Evolutionary conservation across 2,113 vertebrate genomes (phyloP), one percentile per base, ranked within the genome.

Genomic region (Fulica atra): DNA sequence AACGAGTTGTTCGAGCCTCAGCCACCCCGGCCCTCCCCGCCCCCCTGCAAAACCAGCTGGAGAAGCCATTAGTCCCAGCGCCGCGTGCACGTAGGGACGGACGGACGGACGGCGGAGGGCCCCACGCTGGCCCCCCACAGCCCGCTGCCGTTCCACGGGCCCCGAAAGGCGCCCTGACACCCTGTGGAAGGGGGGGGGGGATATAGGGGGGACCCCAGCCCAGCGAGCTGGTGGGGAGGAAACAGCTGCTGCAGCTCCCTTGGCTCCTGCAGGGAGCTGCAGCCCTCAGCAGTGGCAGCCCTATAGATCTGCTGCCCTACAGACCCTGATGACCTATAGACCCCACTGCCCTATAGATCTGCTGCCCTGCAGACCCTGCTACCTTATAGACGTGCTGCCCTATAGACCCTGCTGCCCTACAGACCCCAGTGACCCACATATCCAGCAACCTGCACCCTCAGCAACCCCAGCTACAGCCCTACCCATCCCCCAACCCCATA

Each of bases 41-140:
- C 97, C 97, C 97, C 96, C 97, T 66, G 95, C 93, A 87, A 95
- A 91, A 44, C 26, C 97, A 95, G 96, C 97, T 69, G 97, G 64
- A 51, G 97, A 48, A 97, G 97, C 97, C 97, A 97, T 98, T 95
- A 81, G 96, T 57, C 94, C 92, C 95, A 13, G 93, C 81, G 95
- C 95, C 24, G 93, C 88, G 14, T 40, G 97, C 97, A 98, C 97
- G 97, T 97, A 98, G 84, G 95, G 95, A 82, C 7, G 14, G 86
- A 87, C 15, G 28, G 86, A 88, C 46, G 33, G 87, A 76, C 14
- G 25, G 20, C 28, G 4, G 28, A 25, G 68, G 64, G 64, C 53
- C 35, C 53, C 85, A 2, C 31, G 21, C 38, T 4, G 7, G 54
- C 54, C 57, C 59, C 59, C 44, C 28, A 6, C 21, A 21, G 51